Evolutionary conservation across 2,888 invertebrate genomes (phyloP), one percentile per base, ranked within the genome.

Genomic region (Heliconius cydno): DNA sequence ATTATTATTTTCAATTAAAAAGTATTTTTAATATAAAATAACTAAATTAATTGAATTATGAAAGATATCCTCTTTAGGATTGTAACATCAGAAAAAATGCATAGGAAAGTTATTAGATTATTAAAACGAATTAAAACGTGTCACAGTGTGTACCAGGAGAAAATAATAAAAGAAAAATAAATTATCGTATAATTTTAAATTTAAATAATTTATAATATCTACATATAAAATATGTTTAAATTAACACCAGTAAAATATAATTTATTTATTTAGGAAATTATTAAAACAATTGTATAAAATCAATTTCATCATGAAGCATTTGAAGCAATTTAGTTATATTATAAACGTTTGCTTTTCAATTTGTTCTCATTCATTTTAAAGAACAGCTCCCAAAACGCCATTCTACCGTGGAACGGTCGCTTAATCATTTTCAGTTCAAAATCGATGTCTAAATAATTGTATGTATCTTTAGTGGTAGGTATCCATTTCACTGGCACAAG

Each of bases 341-440:
- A 5, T n/a, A 71, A 52, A 52, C 66, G 52, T 22, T 79, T 38
- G 22, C 72, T 71, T 76, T 79, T 83, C 13, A 78, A 66, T 6
- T 77, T 79, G 3, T 70, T 46, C 67, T 77, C 65, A 41, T 90
- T 89, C 15, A 77, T 77, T 57, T 84, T 85, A 60, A 84, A 88
- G 81, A 91, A 88, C 9, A 90, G 80, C 76, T 91, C 89, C 89
- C 89, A 90, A 80, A 90, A 91, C 0, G 88, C 82, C 83, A 88
- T 85, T 41, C 91, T 85, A 9, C 85, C 82, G 41, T 86, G 74
- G 70, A 86, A 86, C 0, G 89, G 89, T 38, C 89, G 85, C 4
- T 80, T 82, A 6, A 81, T 80, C 0, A 86, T 22, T 0, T 77
- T 57, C 7, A 90, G 34, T 9, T 87, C 84, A 1, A 79, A 79